Conservation (phyloP, 2,888 invertebrate species). For the Meliscaeva auricollis region DNA sequence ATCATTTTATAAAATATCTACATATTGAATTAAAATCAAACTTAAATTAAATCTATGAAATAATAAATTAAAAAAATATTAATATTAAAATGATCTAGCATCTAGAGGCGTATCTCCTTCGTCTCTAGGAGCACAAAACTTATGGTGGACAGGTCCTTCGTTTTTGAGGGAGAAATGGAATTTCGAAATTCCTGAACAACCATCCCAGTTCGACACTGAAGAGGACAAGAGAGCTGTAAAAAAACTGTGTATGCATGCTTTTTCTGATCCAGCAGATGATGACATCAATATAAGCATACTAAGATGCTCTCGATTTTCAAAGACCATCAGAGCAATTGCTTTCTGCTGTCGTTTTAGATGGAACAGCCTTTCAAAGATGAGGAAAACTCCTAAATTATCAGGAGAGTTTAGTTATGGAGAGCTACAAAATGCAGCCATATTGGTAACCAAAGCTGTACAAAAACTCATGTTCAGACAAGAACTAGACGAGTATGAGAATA, state of each 20-base stretch:
- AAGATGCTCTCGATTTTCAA: not conserved
- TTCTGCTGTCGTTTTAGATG: not conserved
- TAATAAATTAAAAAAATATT: too few relatives aligned
- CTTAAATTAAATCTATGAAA: too few relatives aligned
- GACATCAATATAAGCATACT: not conserved
- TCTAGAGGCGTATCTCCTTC: not conserved
- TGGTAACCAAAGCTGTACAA: slow-evolving; percentile 10
- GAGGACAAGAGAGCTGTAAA: not conserved
- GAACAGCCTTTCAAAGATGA: not conserved
- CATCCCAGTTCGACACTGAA: not conserved
- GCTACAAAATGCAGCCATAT: slow-evolving; percentile 1
- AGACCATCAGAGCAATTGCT: not conserved
- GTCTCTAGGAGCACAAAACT: not conserved
- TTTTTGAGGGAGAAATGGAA: slow-evolving; percentile 9
- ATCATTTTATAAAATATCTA: too few relatives aligned
- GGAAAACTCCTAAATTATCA: not conserved
- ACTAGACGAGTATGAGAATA: not conserved
- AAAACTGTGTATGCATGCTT: not conserved
- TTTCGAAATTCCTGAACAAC: slow-evolving; percentile 10
- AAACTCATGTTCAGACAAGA: slow-evolving; percentile 14
- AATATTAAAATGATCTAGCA: too few relatives aligned
- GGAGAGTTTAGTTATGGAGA: not conserved
- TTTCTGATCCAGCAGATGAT: not conserved
- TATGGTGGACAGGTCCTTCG: slow-evolving; percentile 14
- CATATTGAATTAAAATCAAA: too few relatives aligned